A percentile compares a stretch with the other conserved stretches of the same genome.
Conservation (phyloP, 2,113 vertebrate genomes). For the Atrichornis clamosus region DNA sequence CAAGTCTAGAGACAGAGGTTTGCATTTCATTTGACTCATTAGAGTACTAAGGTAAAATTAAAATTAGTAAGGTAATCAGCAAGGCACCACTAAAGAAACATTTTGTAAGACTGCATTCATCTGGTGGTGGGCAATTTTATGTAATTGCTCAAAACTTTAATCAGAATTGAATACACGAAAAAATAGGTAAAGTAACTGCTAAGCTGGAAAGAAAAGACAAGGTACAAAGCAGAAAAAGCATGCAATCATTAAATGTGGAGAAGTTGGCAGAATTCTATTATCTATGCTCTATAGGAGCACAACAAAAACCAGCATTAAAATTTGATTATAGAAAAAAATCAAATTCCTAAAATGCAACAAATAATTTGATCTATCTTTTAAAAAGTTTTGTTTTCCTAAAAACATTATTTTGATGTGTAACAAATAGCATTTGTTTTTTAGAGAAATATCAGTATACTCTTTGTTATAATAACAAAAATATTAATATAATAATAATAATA, state of each 20-base stretch:
- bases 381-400: background rate
- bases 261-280: background rate
- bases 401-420: background rate
- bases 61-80: background rate
- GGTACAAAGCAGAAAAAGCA: background rate
- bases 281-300: background rate
- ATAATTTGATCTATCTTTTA: background rate
- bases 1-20: background rate
- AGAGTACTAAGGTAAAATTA: too few species aligned
- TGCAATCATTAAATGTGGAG: background rate
- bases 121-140: background rate
- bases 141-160: background rate
- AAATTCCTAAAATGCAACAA: background rate
- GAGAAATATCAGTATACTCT: background rate
- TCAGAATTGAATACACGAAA: background rate
- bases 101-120: background rate
- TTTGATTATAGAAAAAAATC: background rate
- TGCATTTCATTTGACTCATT: background rate
- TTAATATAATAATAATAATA: background rate
- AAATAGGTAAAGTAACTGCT: background rate
- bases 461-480: background rate
- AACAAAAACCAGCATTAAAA: background rate
- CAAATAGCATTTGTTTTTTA: background rate
- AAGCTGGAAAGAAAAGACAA: background rate
- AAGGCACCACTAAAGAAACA: background rate